These are phyloP conservation scores for Sesamia nonagrioides DNA, from an alignment of 1,140 invertebrate genomes.

Conservation along the genomic window DNA sequence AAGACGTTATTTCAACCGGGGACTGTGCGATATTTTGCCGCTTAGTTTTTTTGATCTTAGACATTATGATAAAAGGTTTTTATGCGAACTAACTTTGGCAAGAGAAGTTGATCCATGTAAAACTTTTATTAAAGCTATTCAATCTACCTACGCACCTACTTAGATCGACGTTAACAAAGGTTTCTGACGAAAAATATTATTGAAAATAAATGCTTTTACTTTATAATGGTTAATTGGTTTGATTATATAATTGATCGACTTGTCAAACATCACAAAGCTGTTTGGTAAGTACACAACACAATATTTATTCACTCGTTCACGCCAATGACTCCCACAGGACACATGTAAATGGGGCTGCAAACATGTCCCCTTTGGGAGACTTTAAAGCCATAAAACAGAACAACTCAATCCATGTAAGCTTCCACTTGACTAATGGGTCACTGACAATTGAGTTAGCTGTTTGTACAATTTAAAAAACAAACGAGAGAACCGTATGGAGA, in stretches of 20 bases:
- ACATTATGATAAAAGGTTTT: background rate
- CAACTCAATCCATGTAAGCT: background rate
- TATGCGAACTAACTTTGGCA: background rate
- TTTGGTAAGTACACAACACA: background rate
- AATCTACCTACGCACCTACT: too few relatives aligned
- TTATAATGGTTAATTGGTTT: background rate
- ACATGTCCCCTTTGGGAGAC: background rate
- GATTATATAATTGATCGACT: background rate
- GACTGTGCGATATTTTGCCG: background rate
- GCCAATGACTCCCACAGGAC: too few relatives aligned
- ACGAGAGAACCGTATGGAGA: background rate
- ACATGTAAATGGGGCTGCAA: too few relatives aligned
- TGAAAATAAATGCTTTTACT: background rate
- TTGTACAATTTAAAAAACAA: background rate
- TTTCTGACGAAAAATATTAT: background rate
- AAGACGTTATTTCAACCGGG: background rate
- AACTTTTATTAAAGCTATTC: too few relatives aligned
- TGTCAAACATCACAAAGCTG: slow-evolving; percentile 6
- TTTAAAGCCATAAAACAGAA: background rate
- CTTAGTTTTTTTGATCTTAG: background rate
- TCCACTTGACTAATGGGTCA: background rate
- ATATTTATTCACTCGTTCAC: background rate
- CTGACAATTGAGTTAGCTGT: background rate
- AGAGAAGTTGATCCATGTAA: too few relatives aligned
- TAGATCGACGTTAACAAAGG: too few relatives aligned